Percentiles rank a stretch among this genome's conserved stretches.
Conservation (phyloP, 2,888 invertebrate species). For the Suillia variegata region DNA sequence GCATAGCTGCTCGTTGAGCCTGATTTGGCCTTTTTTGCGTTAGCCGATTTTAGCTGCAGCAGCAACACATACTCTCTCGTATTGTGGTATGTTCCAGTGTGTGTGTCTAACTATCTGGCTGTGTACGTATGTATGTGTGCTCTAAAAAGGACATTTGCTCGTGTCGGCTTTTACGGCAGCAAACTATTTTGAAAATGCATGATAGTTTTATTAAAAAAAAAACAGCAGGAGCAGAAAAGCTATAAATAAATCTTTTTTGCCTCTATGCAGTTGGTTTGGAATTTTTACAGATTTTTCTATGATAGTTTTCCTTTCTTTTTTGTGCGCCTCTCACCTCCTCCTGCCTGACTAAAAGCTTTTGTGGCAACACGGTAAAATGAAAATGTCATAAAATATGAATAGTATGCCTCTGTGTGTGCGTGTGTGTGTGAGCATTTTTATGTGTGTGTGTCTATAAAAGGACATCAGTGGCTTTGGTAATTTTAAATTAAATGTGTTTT, state of each 20-base stretch:
- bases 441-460: too few relatives aligned
- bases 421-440: neutral
- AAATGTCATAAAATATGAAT: conserved; percentile 25
- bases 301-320: conserved; percentile 7
- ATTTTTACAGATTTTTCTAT: neutral
- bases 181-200: conserved; percentile 13
- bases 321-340: neutral
- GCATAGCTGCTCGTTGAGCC: too few relatives aligned
- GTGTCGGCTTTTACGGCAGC: neutral
- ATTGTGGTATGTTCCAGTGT: neutral
- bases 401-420: neutral
- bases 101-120: neutral
- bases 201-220: conserved; percentile 10
- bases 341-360: conserved; percentile 11
- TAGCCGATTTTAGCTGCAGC: neutral
- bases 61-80: neutral
- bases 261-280: conserved; percentile 29
- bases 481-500: too few relatives aligned
- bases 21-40: neutral
- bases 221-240: conserved; percentile 22
- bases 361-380: conserved; percentile 11
- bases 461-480: too few relatives aligned
- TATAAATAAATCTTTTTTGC: conserved; percentile 43
- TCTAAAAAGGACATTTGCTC: neutral
- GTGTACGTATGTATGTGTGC: neutral